Base-by-base conservation (phyloP, 2,888 invertebrate species). In the Xestia rhomboidea region DNA sequence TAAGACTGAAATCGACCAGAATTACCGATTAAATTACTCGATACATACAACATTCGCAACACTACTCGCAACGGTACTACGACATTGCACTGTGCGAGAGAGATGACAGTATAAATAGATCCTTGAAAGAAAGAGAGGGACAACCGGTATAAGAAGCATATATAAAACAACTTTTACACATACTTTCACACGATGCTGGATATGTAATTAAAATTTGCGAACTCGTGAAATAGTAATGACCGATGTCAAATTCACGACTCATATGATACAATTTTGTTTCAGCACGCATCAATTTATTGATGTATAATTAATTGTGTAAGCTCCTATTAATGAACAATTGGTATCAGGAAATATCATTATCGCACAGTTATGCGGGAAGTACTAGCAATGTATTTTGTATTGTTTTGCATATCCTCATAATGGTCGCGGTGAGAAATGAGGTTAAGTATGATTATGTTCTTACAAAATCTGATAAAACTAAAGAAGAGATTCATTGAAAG, bases 91-190 rank as follows among this genome's bases (percentile, higher is more conserved):
- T 83, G 85, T 82, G 86, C 68, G 79, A 88, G 11, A 74, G 83
- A 85, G 87, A 87, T 27, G 73, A 24, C 49, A n/a, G 73, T 81
- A 84, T 69, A 64, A 68, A 69, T 63, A 68, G 66, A 66, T 73
- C 68, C 64, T 74, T 62, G 83, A 67, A 63, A 27, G 79, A 89
- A 77, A 77, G 84, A 89, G 90, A 89, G 1, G 79, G 60, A 86
- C 68, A 67, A 87, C 73, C 76, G 83, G 86, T 88, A 88, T 87
- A 88, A 84, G 88, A 87, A 87, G 85, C 80, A 83, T 68, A 83
- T 68, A 84, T 87, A 86, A 89, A 91, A 90, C 90, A 89, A 90
- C 89, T 92, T 90, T 90, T 89, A 91, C 90, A 88, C 86, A 83
- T 87, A 89, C 93, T 93, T 91, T 93, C 91, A 90, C 90, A 88